These are phyloP conservation scores for Tretioscincus oriximinensis DNA, from an alignment of 2,113 vertebrate species.

Conservation along the genomic window DNA sequence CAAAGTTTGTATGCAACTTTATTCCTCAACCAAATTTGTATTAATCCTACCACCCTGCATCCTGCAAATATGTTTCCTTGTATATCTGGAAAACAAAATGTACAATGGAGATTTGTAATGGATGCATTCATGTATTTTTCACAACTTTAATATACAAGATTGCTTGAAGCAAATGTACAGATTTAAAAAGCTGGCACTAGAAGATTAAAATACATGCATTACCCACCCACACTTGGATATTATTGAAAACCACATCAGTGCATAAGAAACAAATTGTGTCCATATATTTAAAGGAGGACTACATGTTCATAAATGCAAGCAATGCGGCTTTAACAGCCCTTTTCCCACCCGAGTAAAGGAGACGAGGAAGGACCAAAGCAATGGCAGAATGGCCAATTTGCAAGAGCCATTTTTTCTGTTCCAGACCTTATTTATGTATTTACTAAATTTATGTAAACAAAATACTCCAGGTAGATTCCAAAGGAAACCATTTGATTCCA, in stretches of 20 bases:
- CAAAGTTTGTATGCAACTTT: background rate
- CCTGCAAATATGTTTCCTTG: slow-evolving; percentile 1
- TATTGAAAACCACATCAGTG: background rate
- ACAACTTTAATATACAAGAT: slow-evolving; percentile 8
- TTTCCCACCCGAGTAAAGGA: background rate
- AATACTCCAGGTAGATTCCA: no score
- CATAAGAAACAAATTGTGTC: background rate
- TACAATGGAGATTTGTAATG: slow-evolving; percentile 4
- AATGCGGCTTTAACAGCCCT: background rate
- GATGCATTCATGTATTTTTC: slow-evolving; percentile 2
- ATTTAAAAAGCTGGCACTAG: background rate
- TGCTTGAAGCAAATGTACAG: background rate
- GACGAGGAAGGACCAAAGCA: background rate
- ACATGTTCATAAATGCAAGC: background rate
- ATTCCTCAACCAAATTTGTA: background rate
- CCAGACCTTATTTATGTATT: background rate
- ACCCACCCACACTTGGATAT: background rate
- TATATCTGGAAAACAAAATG: background rate
- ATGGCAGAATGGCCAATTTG: no score
- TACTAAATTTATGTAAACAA: no score
- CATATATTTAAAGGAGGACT: background rate
- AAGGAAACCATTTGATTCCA: no score
- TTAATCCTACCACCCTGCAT: background rate
- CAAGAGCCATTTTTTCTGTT: background rate
- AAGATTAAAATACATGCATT: background rate